phyloP scores from a whole-genome alignment of 1,140 invertebrate species.

The Tetraneura akinire region DNA sequence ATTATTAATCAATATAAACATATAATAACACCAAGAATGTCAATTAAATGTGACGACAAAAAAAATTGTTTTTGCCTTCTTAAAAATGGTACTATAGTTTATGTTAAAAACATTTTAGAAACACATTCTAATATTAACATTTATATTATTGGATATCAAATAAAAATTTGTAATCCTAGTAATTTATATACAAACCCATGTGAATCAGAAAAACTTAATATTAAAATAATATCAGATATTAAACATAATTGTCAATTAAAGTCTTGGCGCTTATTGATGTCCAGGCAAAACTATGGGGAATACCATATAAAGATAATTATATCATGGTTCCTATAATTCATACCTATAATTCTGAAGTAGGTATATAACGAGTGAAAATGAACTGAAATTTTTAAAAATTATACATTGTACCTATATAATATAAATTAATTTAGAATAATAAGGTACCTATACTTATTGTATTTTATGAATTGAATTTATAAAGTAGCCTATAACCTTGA shows the following conservation, averaged over 20 bases:
- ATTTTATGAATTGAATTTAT: too few relatives aligned
- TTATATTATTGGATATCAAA: background rate
- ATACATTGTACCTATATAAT: too few relatives aligned
- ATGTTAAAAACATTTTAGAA: background rate
- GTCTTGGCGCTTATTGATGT: background rate
- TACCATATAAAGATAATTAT: background rate
- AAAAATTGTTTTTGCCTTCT: background rate
- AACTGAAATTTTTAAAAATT: background rate
- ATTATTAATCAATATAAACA: background rate
- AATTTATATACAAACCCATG: background rate
- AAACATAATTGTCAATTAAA: background rate
- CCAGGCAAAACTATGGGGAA: background rate
- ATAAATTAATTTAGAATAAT: too few relatives aligned
- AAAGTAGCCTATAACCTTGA: too few relatives aligned
- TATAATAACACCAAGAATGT: background rate
- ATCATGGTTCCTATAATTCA: background rate
- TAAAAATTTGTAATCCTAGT: background rate
- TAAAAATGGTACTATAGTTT: background rate
- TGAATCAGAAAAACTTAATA: background rate
- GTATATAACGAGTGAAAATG: background rate
- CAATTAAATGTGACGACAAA: background rate
- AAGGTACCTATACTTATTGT: too few relatives aligned
- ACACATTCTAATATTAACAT: background rate
- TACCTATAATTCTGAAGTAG: background rate
- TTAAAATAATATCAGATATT: background rate